phyloP scores from a whole-genome alignment of 2,888 invertebrate genomes.

The Clitarchus hookeri region DNA sequence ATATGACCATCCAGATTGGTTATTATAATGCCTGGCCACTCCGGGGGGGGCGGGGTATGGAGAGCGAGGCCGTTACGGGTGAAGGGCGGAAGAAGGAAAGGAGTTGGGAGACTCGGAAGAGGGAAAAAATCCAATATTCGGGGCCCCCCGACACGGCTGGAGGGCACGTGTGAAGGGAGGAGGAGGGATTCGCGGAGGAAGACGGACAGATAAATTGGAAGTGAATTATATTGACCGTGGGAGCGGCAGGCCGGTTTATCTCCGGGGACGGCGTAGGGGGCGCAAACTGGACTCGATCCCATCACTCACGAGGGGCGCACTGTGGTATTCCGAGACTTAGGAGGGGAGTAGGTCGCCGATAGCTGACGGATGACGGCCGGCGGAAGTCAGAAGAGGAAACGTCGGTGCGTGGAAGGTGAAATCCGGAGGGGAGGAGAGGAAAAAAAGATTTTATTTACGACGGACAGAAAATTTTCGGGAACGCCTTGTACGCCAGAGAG shows the following conservation, averaged over 20 bases:
- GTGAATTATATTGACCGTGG: conserved; percentile 7
- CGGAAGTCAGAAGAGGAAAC: not conserved
- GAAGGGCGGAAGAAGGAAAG: not conserved
- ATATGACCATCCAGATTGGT: not conserved
- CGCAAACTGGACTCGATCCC: not conserved
- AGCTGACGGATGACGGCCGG: not conserved
- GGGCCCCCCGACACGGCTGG: not conserved
- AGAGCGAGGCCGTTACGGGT: not conserved
- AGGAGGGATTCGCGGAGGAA: not conserved
- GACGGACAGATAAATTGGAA: conserved; percentile 1
- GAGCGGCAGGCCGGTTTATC: not conserved
- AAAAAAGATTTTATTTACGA: not conserved
- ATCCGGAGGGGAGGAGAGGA: not conserved
- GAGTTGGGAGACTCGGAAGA: not conserved
- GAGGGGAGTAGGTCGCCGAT: not conserved
- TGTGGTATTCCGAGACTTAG: not conserved
- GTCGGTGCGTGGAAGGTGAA: not conserved
- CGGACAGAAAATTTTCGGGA: not conserved
- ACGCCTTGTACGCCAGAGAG: not conserved
- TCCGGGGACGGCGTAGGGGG: not conserved
- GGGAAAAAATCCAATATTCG: conserved; percentile 6
- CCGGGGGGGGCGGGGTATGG: not conserved
- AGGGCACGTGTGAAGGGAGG: not conserved
- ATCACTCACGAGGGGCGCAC: not conserved
- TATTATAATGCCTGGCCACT: not conserved